A percentile compares a stretch with the other conserved stretches of the same genome.
Evolutionary conservation across 1,140 invertebrate genomes (phyloP).

Genomic region (Venustaconcha ellipsiformis): DNA sequence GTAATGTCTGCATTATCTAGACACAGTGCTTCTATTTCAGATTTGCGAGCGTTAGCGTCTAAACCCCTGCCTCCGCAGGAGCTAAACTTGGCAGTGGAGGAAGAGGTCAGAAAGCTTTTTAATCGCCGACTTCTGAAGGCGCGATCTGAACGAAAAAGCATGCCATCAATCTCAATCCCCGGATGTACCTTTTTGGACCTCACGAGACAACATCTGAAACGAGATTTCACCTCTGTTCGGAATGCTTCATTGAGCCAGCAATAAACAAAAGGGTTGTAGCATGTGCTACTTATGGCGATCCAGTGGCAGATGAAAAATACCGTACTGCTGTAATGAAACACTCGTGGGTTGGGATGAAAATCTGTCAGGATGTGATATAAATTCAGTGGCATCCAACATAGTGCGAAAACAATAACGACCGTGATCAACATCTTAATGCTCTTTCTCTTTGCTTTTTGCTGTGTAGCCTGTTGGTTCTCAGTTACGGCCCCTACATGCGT

Average conservation of each 20-base stretch:
- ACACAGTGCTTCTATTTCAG: too few species aligned
- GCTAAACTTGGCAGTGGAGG: too few species aligned
- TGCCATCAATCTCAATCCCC: constrained; percentile 29
- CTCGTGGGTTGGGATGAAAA: constrained; percentile 60
- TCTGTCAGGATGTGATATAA: constrained; percentile 70
- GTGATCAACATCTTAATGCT: constrained; percentile 66
- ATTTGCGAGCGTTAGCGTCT: too few species aligned
- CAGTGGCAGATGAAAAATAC: constrained; percentile 70
- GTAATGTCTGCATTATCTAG: too few species aligned
- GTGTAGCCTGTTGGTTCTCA: constrained; percentile 30
- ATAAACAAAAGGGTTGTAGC: constrained; percentile 72
- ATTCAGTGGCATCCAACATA: constrained; percentile 71
- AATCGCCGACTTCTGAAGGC: constrained; percentile 10
- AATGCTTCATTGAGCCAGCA: constrained; percentile 68
- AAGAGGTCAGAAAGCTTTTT: too few species aligned
- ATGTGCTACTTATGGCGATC: constrained; percentile 71
- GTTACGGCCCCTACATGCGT: constrained; percentile 40
- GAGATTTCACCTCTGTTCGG: constrained; percentile 38
- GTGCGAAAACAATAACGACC: constrained; percentile 65
- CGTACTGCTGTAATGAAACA: constrained; percentile 43
- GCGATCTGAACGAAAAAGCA: constrained; percentile 11
- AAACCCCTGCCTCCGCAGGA: too few species aligned
- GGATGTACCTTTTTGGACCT: constrained; percentile 29
- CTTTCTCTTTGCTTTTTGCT: constrained; percentile 52
- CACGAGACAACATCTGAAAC: constrained; percentile 26